Evolutionary conservation across 2,888 invertebrate species (phyloP), one percentile per base, ranked within the genome.

Genomic region (Chrysomela aeneicollis): DNA sequence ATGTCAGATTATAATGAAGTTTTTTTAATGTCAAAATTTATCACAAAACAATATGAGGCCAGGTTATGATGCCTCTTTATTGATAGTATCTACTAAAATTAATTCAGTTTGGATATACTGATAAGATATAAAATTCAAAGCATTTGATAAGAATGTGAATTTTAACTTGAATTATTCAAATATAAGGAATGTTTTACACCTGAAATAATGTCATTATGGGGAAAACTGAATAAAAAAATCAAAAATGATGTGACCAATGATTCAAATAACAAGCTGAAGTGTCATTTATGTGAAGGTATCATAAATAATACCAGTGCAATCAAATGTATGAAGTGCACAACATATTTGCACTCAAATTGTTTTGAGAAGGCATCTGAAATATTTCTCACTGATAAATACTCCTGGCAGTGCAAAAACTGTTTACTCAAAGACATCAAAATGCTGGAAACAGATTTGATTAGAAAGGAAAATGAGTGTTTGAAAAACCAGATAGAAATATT

Each of bases 351-450:
- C 61, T 69, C 71, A 50, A 68, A 70, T 37, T 74, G 74, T 65
- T 69, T 74, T 5, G 72, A 72, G 47, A 69, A 66, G 37, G 74
- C 72, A 1, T 67, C 73, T 12, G 69, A 63, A 62, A 65, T 74
- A 47, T 74, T 74, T 42, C 69, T 68, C 26, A 57, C 72, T 5
- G 71, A 73, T 59, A 63, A 59, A 53, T 62, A 59, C 32, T 53
- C 66, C 55, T 74, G 74, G 74, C 66, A 69, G 54, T 74, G 74
- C 53, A 65, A 65, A 59, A 64, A 67, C 21, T 74, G 74, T 63
- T 61, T 58, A 12, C 54, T 62, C 54, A 70, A 63, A 17, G 54
- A 61, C 49, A 64, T 64, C 10, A 59, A 58, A 17, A 65, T 62
- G 3, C 63, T 71, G 32, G 72, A 73, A 59, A 46, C 66, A 26